These are phyloP conservation scores for Mastacembelus armatus DNA, from an alignment of 2,797 vertebrate genomes.

Conservation along the genomic window DNA sequence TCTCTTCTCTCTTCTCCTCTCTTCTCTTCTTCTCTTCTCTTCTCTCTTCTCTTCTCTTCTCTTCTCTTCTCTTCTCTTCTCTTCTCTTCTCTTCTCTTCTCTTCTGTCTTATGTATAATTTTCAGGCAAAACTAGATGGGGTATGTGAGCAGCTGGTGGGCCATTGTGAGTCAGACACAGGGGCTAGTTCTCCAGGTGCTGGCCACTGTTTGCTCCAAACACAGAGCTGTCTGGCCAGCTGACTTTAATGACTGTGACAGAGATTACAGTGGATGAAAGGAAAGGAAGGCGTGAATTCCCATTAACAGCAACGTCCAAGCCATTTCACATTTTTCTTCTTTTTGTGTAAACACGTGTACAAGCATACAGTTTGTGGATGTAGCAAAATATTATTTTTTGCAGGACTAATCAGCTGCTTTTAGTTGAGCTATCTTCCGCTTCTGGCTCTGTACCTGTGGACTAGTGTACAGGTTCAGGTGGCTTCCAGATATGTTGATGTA, in stretches of 20 bases:
- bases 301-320: constrained; percentile 51
- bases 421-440: constrained; percentile 32
- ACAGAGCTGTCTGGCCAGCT: constrained; percentile 64
- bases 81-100: background rate
- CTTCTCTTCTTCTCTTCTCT: constrained; percentile 1
- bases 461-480: constrained; percentile 53
- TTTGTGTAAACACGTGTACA: constrained; percentile 1
- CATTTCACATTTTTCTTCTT: constrained; percentile 12
- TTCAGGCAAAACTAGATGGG: constrained; percentile 8
- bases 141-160: constrained; percentile 41
- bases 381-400: constrained; percentile 39
- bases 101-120: constrained; percentile 17
- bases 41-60: background rate
- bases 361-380: constrained; percentile 1
- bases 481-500: constrained; percentile 28
- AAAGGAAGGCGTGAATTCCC: constrained; percentile 42
- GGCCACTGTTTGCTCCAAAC: constrained; percentile 67
- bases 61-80: background rate
- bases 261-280: constrained; percentile 60
- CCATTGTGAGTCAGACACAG: constrained; percentile 28
- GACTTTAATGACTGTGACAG: constrained; percentile 67
- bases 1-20: background rate
- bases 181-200: constrained; percentile 79
- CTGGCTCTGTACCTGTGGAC: constrained; percentile 46
- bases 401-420: constrained; percentile 44